phyloP scores from a whole-genome alignment of 2,113 vertebrate species.

The Nycticebus coucang region DNA sequence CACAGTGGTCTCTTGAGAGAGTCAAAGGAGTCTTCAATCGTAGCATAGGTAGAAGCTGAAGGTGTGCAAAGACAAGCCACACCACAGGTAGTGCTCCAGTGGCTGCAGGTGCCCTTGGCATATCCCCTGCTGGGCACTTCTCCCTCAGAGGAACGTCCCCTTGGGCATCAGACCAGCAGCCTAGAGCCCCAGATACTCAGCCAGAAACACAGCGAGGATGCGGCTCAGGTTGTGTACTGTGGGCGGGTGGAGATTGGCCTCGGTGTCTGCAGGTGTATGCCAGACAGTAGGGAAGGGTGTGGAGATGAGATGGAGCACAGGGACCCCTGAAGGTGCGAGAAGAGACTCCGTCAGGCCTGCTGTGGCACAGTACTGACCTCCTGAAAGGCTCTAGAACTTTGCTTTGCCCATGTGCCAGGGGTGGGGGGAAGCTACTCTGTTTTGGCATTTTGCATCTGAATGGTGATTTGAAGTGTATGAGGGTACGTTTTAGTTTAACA shows the following conservation, averaged over 20 bases:
- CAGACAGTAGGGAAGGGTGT: slow-evolving; percentile 93
- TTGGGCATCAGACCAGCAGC: accelerated
- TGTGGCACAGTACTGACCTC: accelerated
- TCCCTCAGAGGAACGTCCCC: not conserved
- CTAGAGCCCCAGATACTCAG: slow-evolving; percentile 89
- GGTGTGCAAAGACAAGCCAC: not conserved
- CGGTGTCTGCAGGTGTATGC: slow-evolving; percentile 91
- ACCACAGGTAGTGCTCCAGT: accelerated
- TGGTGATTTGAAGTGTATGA: not conserved
- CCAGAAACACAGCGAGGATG: slow-evolving; percentile 89
- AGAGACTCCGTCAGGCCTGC: not conserved
- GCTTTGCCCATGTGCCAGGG: accelerated
- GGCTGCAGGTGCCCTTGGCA: too few species aligned
- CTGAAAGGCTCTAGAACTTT: not conserved
- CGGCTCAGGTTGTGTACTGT: slow-evolving; percentile 91
- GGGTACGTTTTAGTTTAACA: not conserved
- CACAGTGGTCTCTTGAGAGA: not conserved
- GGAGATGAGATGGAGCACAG: slow-evolving; percentile 91
- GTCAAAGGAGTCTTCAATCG: not conserved
- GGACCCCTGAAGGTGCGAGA: slow-evolving; percentile 54
- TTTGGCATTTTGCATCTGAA: not conserved
- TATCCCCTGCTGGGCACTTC: not conserved
- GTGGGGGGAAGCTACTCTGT: not conserved
- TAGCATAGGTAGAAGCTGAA: not conserved
- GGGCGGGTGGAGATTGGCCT: slow-evolving; percentile 90